These are phyloP conservation scores for Notolabrus celidotus DNA, from an alignment of 2,797 vertebrate genomes.

Conservation along the genomic window DNA sequence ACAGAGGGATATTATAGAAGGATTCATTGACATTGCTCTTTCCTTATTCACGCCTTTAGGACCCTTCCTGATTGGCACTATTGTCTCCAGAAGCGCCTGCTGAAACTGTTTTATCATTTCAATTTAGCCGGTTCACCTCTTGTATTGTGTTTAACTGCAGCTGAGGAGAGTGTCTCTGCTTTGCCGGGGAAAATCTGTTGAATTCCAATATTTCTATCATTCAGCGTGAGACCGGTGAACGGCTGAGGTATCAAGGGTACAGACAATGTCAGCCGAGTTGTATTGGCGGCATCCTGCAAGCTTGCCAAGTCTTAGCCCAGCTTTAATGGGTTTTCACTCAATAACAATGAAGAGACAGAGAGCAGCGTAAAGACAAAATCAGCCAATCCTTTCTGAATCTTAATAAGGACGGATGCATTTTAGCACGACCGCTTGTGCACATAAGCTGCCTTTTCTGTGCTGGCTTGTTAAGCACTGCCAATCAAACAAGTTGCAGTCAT, in stretches of 20 bases:
- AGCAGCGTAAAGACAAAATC: conserved; percentile 64
- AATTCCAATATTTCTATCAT: conserved; percentile 72
- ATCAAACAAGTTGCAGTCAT: conserved; percentile 64
- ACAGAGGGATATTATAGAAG: conserved; percentile 26
- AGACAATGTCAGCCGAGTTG: conserved; percentile 75
- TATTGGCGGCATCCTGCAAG: conserved; percentile 70
- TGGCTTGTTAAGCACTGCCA: conserved; percentile 45
- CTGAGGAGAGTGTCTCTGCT: conserved; percentile 45
- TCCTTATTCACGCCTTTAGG: conserved; percentile 46
- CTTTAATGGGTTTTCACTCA: conserved; percentile 79
- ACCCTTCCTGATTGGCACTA: conserved; percentile 59
- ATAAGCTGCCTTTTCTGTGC: conserved; percentile 39
- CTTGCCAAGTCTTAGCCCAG: conserved; percentile 69
- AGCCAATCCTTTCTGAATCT: conserved; percentile 68
- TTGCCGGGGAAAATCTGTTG: conserved; percentile 66
- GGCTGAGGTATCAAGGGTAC: conserved; percentile 70
- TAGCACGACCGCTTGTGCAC: conserved; percentile 38
- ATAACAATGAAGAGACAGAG: conserved; percentile 75
- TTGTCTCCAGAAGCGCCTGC: conserved; percentile 60
- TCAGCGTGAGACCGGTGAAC: conserved; percentile 47
- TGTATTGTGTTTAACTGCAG: conserved; percentile 64
- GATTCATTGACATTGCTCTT: conserved; percentile 44
- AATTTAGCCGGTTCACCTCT: conserved; percentile 63
- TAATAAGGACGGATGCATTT: conserved; percentile 67
- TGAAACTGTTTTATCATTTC: conserved; percentile 67